Evolutionary conservation across 2,888 invertebrate species (phyloP).

Genomic region (Nysson spinosus): DNA sequence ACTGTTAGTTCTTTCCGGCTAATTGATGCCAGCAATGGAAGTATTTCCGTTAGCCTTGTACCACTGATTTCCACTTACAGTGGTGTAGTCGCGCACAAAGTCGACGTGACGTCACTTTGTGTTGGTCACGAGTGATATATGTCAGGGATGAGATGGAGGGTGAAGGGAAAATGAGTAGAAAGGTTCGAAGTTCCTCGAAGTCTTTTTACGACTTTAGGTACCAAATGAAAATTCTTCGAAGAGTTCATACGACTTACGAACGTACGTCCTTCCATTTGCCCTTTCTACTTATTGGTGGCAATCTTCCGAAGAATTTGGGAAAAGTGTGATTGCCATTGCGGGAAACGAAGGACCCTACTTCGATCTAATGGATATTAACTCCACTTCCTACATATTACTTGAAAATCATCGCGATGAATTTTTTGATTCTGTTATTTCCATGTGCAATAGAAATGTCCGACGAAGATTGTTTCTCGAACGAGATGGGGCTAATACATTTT

Average conservation of each 20-base stretch:
- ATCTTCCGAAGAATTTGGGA: slow-evolving; percentile 30
- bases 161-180: neutral
- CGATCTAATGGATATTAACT: slow-evolving; percentile 32
- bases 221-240: slow-evolving; percentile 49
- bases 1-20: slow-evolving; percentile 25
- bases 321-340: slow-evolving; percentile 18
- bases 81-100: neutral
- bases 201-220: slow-evolving; percentile 30
- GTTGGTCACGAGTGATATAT: neutral
- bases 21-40: slow-evolving; percentile 23
- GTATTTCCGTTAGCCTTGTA: slow-evolving; percentile 25
- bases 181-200: slow-evolving; percentile 3
- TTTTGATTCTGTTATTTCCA: slow-evolving; percentile 1
- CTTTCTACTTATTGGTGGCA: slow-evolving; percentile 19
- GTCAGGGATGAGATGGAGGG: neutral
- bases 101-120: neutral
- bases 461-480: neutral
- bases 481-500: no score
- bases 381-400: neutral
- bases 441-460: neutral
- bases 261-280: slow-evolving; percentile 9
- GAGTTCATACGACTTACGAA: slow-evolving; percentile 31
- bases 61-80: neutral
- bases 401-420: neutral
- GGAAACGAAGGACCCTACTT: slow-evolving; percentile 3